Conservation (phyloP, 2,113 vertebrate species). For the Chitala chitala region DNA sequence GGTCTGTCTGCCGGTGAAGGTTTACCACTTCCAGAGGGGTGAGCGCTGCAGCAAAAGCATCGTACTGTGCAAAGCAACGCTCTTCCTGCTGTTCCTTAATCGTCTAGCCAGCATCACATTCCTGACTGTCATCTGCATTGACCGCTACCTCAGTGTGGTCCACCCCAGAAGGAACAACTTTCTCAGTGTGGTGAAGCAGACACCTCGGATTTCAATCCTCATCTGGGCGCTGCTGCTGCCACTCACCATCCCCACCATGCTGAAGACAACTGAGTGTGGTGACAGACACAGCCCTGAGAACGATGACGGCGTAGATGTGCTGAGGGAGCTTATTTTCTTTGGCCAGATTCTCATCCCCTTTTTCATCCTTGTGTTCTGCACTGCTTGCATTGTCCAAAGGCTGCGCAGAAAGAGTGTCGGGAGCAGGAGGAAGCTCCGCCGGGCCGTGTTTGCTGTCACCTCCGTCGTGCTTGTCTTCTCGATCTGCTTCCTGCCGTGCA, state of each 20-base stretch:
- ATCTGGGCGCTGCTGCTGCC: conserved; percentile 62
- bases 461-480: conserved; percentile 58
- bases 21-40: conserved; percentile 47
- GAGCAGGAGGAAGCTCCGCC: conserved; percentile 52
- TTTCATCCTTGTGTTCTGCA: conserved; percentile 61
- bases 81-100: conserved; percentile 69
- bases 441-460: conserved; percentile 55
- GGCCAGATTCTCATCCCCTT: conserved; percentile 63
- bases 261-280: conserved; percentile 56
- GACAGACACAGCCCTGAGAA: conserved; percentile 33
- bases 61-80: conserved; percentile 48
- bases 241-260: conserved; percentile 59
- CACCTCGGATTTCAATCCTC: conserved; percentile 45
- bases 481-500: conserved; percentile 60
- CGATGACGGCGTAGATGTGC: background rate
- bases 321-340: conserved; percentile 41
- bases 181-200: conserved; percentile 48
- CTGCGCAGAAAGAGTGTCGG: conserved; percentile 54
- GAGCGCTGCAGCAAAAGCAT: conserved; percentile 46
- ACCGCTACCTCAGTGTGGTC: conserved; percentile 70
- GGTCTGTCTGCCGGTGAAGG: conserved; percentile 65
- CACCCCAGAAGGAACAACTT: conserved; percentile 54
- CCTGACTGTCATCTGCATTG: conserved; percentile 61
- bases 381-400: conserved; percentile 50
- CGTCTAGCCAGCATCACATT: conserved; percentile 66